phyloP scores from a whole-genome alignment of 2,797 vertebrate species.

The Calcarius lapponicus region DNA sequence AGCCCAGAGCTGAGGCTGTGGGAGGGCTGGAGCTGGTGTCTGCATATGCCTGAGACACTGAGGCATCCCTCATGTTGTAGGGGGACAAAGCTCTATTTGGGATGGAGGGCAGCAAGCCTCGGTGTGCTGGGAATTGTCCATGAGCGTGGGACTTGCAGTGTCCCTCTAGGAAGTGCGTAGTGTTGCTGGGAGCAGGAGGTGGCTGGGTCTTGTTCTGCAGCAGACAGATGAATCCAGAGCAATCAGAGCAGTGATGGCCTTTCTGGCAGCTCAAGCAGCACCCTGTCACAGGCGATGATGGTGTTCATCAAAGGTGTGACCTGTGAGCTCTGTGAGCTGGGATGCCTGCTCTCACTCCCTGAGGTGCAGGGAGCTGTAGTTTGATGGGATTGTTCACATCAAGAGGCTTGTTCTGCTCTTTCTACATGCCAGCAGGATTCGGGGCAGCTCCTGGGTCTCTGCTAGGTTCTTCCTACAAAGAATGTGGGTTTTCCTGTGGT shows the following conservation, averaged over 20 bases:
- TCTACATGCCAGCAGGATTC: not conserved
- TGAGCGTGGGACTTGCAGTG: fast-evolving
- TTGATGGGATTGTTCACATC: not conserved
- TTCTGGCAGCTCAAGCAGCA: not conserved
- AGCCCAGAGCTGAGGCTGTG: not conserved
- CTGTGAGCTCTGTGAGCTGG: not conserved
- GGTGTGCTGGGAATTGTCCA: not conserved
- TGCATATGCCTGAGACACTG: not conserved
- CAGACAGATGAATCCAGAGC: not conserved
- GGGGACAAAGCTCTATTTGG: not conserved
- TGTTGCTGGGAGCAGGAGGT: not conserved
- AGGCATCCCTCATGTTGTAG: too few species aligned
- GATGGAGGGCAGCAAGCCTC: not conserved
- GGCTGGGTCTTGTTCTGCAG: fast-evolving
- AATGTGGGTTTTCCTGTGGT: not conserved
- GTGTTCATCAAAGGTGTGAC: fast-evolving
- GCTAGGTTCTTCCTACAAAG: not conserved
- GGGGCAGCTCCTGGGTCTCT: not conserved
- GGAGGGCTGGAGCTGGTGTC: not conserved
- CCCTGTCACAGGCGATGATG: fast-evolving
- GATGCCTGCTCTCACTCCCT: too few species aligned
- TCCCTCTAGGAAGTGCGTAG: not conserved
- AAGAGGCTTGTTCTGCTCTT: not conserved
- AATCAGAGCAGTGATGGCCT: not conserved
- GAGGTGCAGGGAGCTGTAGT: not conserved